phyloP scores from a whole-genome alignment of 2,888 invertebrate species.

The Amaurobius ferox region DNA sequence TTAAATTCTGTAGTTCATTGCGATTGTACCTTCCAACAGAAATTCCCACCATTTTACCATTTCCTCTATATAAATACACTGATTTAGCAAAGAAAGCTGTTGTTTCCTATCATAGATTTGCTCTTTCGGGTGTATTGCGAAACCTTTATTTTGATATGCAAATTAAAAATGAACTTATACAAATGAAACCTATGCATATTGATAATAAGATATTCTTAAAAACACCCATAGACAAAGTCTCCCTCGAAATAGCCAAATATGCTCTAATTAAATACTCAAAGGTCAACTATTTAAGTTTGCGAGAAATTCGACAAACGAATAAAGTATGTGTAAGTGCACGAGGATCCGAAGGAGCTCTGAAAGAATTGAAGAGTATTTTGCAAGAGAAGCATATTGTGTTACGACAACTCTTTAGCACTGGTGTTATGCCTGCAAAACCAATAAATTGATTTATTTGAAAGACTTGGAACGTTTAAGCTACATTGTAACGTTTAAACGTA shows the following conservation, averaged over 20 bases:
- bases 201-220: constrained; percentile 35
- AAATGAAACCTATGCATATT: constrained; percentile 52
- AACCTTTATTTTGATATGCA: constrained; percentile 28
- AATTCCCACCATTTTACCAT: constrained; percentile 12
- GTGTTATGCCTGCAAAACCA: neutral
- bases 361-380: constrained; percentile 38
- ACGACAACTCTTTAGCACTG: constrained; percentile 12
- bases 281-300: constrained; percentile 15
- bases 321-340: constrained; percentile 31
- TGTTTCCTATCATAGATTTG: constrained; percentile 46
- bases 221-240: neutral
- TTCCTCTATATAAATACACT: constrained; percentile 24
- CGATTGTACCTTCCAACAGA: constrained; percentile 38
- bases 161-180: neutral
- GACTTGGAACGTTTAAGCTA: no score
- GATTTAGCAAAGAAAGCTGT: constrained; percentile 37
- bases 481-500: no score
- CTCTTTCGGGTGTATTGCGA: constrained; percentile 38
- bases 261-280: constrained; percentile 20
- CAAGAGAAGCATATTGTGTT: constrained; percentile 37
- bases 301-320: constrained; percentile 46
- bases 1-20: constrained; percentile 39
- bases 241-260: constrained; percentile 4
- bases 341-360: constrained; percentile 33
- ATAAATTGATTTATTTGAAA: no score